Evolutionary conservation across 2,113 vertebrate species (phyloP).

Genomic region (Todiramphus saurophagus): DNA sequence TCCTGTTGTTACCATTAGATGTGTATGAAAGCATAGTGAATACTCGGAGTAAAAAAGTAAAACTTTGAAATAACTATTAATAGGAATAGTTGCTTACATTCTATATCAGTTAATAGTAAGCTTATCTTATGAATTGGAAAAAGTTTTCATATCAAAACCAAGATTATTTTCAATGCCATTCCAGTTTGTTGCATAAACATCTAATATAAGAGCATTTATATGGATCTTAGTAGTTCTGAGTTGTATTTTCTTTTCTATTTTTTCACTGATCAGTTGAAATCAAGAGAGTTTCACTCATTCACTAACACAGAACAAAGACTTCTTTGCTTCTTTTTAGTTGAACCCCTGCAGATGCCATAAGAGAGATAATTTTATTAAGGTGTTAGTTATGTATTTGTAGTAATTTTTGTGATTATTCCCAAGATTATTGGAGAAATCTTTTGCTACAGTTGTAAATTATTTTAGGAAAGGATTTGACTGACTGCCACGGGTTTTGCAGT

Average conservation of each 20-base stretch:
- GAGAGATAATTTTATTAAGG: not conserved
- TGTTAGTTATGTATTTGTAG: not conserved
- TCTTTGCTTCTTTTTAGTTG: not conserved
- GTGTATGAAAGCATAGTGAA: not conserved
- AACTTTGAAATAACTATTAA: not conserved
- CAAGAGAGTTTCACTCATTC: not conserved
- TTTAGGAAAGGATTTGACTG: not conserved
- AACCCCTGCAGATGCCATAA: not conserved
- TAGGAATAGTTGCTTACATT: not conserved
- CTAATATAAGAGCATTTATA: not conserved
- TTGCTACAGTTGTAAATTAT: not conserved
- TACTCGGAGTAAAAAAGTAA: not conserved
- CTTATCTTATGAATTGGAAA: not conserved
- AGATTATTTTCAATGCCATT: not conserved
- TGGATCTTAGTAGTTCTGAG: not conserved
- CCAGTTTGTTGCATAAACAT: not conserved
- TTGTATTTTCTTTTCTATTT: not conserved
- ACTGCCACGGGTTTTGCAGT: not conserved
- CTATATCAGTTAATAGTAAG: not conserved
- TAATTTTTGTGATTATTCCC: constrained; percentile 12
- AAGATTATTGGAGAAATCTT: not conserved
- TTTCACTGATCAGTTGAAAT: not conserved
- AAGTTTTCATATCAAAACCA: not conserved
- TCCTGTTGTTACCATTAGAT: not conserved
- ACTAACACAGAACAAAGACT: not conserved